Evolutionary conservation across 2,888 invertebrate genomes (phyloP), one percentile per base, ranked within the genome.

Genomic region (Lasioglossum figueresi): DNA sequence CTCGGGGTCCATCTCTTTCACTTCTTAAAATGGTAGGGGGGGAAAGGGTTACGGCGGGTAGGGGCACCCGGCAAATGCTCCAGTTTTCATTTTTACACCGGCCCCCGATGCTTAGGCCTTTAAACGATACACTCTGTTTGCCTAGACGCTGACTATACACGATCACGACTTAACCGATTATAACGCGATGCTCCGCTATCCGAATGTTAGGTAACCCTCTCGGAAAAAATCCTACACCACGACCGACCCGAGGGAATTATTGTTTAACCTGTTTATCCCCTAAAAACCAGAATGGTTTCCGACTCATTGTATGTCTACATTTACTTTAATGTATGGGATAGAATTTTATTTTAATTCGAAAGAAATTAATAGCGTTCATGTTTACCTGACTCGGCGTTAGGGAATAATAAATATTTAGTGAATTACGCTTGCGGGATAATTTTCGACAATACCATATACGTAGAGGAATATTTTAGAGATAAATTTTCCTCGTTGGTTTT

Each of bases 1-100:
- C 90, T 85, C 87, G 19, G 90, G 89, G 88, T 89, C 70, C 91
- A 91, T 91, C 91, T 91, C 91, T 91, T 92, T 92, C 91, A 91
- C 91, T 91, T 91, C 91, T 91, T 88, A 90, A 91, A 92, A 92
- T 88, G 91, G 86, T 76, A 86, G 85, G 85, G 84, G 84, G 88
- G 80, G 31, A 23, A 82, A 83, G 87, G 82, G 89, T 83, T 86
- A 88, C 84, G 81, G 83, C 84, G 87, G 84, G 90, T 89, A 90
- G 87, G 86, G 84, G 80, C 88, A 82, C 72, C 10, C 91, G 82
- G 83, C 90, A 89, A 92, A 91, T 91, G 92, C 91, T 92, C 92
- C 89, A 92, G 92, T 92, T 92, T 91, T 89, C 90, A 91, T 91
- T 92, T 91, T 91, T 92, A 87, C 82, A 80, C 82, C 82, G 85